Percentiles rank a stretch among this genome's conserved stretches.
These are phyloP conservation scores for Rallus limicola DNA, from an alignment of 2,113 vertebrate species.

Conservation along the genomic window DNA sequence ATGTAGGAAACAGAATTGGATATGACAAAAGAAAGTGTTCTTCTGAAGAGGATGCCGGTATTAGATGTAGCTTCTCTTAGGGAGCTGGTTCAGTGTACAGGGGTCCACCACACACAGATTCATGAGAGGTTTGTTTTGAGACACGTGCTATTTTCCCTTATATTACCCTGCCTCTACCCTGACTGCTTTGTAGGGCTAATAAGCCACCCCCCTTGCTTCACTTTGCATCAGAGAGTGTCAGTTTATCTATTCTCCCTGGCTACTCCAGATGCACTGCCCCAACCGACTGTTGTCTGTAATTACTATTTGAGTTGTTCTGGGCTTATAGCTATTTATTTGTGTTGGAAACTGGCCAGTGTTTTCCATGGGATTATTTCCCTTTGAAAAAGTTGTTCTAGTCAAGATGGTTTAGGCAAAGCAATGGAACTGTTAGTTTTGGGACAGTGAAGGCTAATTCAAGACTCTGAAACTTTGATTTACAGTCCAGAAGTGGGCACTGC, in stretches of 20 bases:
- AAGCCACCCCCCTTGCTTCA: background rate
- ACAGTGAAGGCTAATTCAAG: background rate
- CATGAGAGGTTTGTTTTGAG: background rate
- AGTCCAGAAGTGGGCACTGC: background rate
- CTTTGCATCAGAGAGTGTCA: accelerated
- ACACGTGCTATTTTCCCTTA: accelerated
- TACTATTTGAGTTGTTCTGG: background rate
- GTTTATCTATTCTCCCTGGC: background rate
- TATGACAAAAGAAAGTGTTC: background rate
- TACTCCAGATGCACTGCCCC: background rate
- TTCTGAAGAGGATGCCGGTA: background rate
- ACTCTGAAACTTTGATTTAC: background rate
- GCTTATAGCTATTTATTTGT: constrained; percentile 34
- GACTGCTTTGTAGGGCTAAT: accelerated
- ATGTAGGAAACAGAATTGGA: background rate
- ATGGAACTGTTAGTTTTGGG: background rate
- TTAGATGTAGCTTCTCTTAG: background rate
- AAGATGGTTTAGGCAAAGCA: background rate
- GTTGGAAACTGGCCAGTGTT: constrained; percentile 37
- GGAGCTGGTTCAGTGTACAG: background rate
- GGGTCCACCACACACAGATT: background rate
- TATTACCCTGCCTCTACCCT: accelerated
- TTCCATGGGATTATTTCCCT: background rate
- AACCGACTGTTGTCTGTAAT: background rate
- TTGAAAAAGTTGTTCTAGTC: background rate